Base-by-base conservation (phyloP, 2,888 invertebrate species). In the Sepiola atlantica region DNA sequence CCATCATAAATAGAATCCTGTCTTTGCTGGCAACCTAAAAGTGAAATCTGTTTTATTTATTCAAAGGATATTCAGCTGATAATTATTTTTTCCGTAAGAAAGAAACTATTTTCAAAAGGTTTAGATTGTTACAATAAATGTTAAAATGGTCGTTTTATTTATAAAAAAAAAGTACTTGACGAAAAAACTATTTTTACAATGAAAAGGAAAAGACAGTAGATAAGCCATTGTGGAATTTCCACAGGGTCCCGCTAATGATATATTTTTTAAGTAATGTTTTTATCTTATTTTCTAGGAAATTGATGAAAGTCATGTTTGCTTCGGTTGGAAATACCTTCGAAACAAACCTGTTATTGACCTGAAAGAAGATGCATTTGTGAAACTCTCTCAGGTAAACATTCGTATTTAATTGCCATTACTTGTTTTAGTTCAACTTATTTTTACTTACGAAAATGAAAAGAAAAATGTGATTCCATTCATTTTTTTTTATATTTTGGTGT, bases 311-410 rank as follows among this genome's bases (percentile, higher is more conserved):
- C 99, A 99, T 97, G 98, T 98, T 0, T 97, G 97, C 94, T 98
- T 98, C 98, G 77, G 98, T 10, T 95, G 99, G 98, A 99, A 99
- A 97, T 99, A 99, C 97, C 97, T 99, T 92, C 98, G 98, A 97
- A 98, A 98, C 97, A 99, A 99, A 97, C 99, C 99, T 0, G 98
- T 99, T 0, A 98, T 98, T 6, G 99, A 99, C 97, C 97, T 99
- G 93, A 98, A 98, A 0, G 98, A 98, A 0, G 99, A 99, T 96
- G 99, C 99, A 97, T 99, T 98, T 97, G 98, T 99, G 54, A 98
- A 98, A 96, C 97, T 99, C 93, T 97, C 96, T 90, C 96, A 96
- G 96, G 97, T 97, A 92, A 93, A 55, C 12, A 20, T n/a, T 93
- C 14, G 14, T 6, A 55, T 45, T 92, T 92, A 8, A 20, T 55